Evolutionary conservation across 2,888 invertebrate species (phyloP), one percentile per base, ranked within the genome.

Genomic region (Sarcophaga caerulescens): DNA sequence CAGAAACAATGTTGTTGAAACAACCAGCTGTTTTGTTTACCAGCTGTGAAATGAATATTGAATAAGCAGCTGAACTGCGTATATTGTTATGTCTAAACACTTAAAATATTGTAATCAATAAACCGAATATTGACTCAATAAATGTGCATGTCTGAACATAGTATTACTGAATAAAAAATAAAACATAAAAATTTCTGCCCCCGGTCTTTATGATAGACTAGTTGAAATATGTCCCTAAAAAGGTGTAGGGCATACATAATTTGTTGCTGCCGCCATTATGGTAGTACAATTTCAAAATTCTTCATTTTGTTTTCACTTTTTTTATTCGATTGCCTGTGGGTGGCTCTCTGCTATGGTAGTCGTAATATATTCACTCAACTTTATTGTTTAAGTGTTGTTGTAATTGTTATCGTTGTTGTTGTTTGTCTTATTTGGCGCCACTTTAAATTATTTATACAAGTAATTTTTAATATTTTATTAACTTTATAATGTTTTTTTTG

Each of bases 401-500:
- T 8, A 8, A 8, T 35, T 35, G 35, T 25, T 25, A 25, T 25
- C 25, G 25, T 35, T 84, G 88, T 91, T 89, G 88, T 89, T 89
- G 90, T 57, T 76, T 74, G 23, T 68, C 60, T 85, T 87, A 87
- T 84, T 75, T 88, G 90, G 90, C 90, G 90, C 90, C 90, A 85
- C 63, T 82, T 79, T 87, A 78, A 85, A 88, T 89, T 88, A 89
- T 88, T 89, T 88, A 81, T 89, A 87, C 79, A 76, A 85, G 83
- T 89, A 90, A 90, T 91, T 91, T 90, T 89, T 91, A 91, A 91
- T 91, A 91, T 90, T 91, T 91, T 90, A 89, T 90, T 88, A 86
- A 87, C 17, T 74, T 66, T 45, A 6, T 52, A 17, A 35, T 35
- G 35, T 35, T 1, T 35, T 35, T 35, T 35, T 35, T 35, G 35